phyloP scores from a whole-genome alignment of 2,888 invertebrate species.

The Diadromus collaris region DNA sequence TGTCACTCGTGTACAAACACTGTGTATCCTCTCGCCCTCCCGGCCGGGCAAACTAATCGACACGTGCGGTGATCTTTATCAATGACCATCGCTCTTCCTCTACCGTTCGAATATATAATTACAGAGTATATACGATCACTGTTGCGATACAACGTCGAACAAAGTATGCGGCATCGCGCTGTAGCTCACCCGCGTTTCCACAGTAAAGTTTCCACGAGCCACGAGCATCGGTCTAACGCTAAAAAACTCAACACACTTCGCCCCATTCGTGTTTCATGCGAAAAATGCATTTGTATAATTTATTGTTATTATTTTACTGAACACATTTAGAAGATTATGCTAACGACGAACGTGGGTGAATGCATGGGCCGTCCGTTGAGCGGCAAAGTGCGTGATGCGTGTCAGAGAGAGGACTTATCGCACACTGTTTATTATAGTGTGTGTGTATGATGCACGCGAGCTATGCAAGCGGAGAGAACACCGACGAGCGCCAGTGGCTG shows the following conservation, averaged over 20 bases:
- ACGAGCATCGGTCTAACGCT: conserved; percentile 5
- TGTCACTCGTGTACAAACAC: background rate
- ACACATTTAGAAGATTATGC: conserved; percentile 49
- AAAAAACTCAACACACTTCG: conserved; percentile 5
- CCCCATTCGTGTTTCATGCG: background rate
- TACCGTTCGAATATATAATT: conserved; percentile 5
- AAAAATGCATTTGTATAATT: conserved; percentile 16
- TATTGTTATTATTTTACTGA: conserved; percentile 13
- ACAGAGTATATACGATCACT: background rate
- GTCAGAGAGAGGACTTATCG: conserved; percentile 49
- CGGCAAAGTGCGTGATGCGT: conserved; percentile 54
- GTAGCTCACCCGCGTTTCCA: background rate
- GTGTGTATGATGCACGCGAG: background rate
- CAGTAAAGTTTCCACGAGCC: background rate
- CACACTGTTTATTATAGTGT: conserved; percentile 6
- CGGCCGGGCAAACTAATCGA: conserved; percentile 27
- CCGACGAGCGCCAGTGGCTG: background rate
- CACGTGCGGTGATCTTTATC: conserved; percentile 43
- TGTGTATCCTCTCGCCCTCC: background rate
- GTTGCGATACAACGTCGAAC: conserved; percentile 5
- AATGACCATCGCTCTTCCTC: conserved; percentile 27
- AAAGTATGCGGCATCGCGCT: background rate
- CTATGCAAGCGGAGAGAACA: background rate
- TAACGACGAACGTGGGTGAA: conserved; percentile 47
- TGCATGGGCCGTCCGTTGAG: conserved; percentile 30